Evolutionary conservation across 2,113 vertebrate genomes (phyloP), one percentile per base, ranked within the genome.

Genomic region (Grammomys dolichurus): DNA sequence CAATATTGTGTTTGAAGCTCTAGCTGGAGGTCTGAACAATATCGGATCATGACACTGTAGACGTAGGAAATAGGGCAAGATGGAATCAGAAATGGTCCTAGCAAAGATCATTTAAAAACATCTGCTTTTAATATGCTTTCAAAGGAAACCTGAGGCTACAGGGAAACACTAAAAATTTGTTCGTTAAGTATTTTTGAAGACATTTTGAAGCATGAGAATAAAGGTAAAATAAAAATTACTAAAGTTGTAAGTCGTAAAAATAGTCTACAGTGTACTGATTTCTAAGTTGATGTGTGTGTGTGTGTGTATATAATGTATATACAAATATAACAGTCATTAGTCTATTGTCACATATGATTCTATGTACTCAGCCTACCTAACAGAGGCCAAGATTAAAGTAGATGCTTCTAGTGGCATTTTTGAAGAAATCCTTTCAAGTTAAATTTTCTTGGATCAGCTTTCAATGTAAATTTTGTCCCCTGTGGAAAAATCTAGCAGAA

Each of bases 361-460:
- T 93, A 76, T 69, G 54, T 60, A 46, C 43, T 87, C 33, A 46
- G 8, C 40, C 69, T 28, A 87, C 33, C 58, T n/a, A 93, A 87
- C 92, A 95, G 70, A 17, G 40, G 40, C 78, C 81, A 93, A 51
- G 0, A 24, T 93, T 96, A 78, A 81, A 95, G 6, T 26, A 51
- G 40, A 3, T 28, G 65, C 0, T 84, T 89, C 76, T 85, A 22
- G 1, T 85, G 28, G 1, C 87, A 92, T 86, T n/a, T 82, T 87
- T 96, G 19, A 31, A 93, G 87, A 97, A 97, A 56, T 2, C 1
- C 31, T 88, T 94, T 82, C 93, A 67, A 2, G 3, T 93, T 65
- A 65, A 24, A 98, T 97, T 96, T 75, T 22, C 91, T 96, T 97
- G 93, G 13, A n/a, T 97, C 96, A 93, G 65, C 26, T 91, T 97